These are phyloP conservation scores for Baryphthengus martii DNA, from an alignment of 2,113 vertebrate species.

Conservation along the genomic window DNA sequence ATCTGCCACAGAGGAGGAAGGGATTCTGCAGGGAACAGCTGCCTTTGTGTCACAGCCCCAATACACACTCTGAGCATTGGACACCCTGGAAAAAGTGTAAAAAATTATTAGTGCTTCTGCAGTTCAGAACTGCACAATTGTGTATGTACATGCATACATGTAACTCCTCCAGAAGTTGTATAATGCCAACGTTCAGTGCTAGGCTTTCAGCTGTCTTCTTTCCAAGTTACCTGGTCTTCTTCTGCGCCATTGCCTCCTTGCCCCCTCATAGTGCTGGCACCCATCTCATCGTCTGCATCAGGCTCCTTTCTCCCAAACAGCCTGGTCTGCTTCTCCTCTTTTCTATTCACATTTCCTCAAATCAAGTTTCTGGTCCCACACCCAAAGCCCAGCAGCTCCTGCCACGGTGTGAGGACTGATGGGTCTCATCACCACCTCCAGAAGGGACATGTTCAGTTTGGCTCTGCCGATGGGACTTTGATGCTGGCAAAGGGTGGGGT, in stretches of 20 bases:
- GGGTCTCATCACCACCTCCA: neutral
- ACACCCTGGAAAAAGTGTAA: neutral
- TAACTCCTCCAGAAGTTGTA: neutral
- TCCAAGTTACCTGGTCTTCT: neutral
- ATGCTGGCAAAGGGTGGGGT: neutral
- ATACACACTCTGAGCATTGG: neutral
- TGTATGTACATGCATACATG: rapidly evolving
- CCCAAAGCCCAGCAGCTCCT: rapidly evolving
- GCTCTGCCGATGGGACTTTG: neutral
- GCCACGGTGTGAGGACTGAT: rapidly evolving
- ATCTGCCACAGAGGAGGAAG: neutral
- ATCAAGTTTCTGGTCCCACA: neutral
- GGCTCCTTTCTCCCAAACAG: rapidly evolving
- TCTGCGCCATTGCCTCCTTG: neutral
- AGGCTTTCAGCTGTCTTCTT: neutral
- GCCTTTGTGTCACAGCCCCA: neutral
- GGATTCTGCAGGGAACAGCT: neutral
- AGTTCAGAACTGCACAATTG: neutral
- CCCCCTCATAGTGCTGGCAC: rapidly evolving
- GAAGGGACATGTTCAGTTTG: neutral
- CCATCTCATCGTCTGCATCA: neutral
- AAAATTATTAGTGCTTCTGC: neutral
- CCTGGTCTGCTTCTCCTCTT: neutral
- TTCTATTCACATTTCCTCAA: neutral
- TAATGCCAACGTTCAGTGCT: rapidly evolving